Evolutionary conservation across 2,888 invertebrate genomes (phyloP), one percentile per base, ranked within the genome.

Genomic region (Nasonia oneida): DNA sequence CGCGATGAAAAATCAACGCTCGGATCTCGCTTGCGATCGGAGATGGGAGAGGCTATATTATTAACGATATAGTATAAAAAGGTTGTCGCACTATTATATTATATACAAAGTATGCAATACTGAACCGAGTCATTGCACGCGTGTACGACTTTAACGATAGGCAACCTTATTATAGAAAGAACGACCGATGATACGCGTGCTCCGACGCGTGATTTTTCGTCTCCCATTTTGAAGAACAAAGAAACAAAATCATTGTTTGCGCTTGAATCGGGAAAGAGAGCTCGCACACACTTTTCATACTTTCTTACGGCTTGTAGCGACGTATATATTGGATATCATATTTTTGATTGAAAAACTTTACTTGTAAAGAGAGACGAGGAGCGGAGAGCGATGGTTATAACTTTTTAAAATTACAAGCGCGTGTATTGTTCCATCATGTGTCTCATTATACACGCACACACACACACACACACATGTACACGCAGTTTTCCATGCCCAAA

Each of bases 391-490:
- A 37, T 5, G n/a, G 3, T 79, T 84, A 79, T 84, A 84, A 79
- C 64, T 79, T 84, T 84, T 79, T 79, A 18, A 79, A 84, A 64
- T 79, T 84, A 75, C 74, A 80, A 84, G 39, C 73, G 10, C 64
- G 47, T 83, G 23, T 79, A 61, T 57, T 67, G 50, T 84, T 78
- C 50, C 67, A 64, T 67, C 64, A 64, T 33, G 67, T 79, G 61
- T 74, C 64, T 53, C 53, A 78, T 61, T 42, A 33, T 73, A 67
- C 23, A 76, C 78, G 73, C 64, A 79, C 37, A 70, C 71, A 76
- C 57, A 77, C 67, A 83, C n/a, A 14, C 29, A 29, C 29, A 29
- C 29, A 29, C 29, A 23, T 23, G 85, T 29, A 57, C 12, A 83
- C 53, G 29, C n/a, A n/a, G 70, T 83, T 71, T 80, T 78, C 47